Conservation (phyloP, 2,797 vertebrate genomes). For the Sebastes minor region DNA sequence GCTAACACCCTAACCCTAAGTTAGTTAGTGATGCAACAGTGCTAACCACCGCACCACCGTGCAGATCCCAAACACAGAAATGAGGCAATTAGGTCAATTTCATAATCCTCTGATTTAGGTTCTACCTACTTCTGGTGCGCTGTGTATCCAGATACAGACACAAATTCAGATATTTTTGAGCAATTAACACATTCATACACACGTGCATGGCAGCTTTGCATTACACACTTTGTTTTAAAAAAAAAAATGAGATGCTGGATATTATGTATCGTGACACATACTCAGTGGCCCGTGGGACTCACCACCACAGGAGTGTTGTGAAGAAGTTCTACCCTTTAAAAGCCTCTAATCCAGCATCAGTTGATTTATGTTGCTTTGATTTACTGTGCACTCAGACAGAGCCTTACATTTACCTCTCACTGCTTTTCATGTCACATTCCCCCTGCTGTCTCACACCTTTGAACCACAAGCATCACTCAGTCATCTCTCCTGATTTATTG, state of each 20-base stretch:
- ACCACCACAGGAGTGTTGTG: background rate
- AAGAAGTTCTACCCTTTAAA: background rate
- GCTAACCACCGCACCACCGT: too few species aligned
- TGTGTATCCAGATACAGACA: too few species aligned
- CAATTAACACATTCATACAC: too few species aligned
- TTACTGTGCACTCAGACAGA: background rate
- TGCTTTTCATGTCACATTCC: background rate
- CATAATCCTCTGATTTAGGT: background rate
- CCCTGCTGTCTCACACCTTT: background rate
- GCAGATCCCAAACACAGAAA: background rate
- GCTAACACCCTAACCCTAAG: too few species aligned
- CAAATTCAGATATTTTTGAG: too few species aligned
- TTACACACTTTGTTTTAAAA: background rate
- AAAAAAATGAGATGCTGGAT: too few species aligned
- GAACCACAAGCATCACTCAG: background rate
- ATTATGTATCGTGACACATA: background rate
- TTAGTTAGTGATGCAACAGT: too few species aligned
- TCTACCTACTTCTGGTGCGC: too few species aligned
- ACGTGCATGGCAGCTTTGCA: background rate
- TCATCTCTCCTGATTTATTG: background rate
- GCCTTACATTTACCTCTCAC: background rate
- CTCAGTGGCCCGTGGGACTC: background rate
- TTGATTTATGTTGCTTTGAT: slow-evolving; percentile 14
- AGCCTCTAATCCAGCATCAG: slow-evolving; percentile 3
- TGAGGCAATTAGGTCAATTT: background rate